Percentiles rank a stretch among this genome's conserved stretches.
phyloP scores from a whole-genome alignment of 1,140 invertebrate genomes.

The Cyphomyrmex costatus region DNA sequence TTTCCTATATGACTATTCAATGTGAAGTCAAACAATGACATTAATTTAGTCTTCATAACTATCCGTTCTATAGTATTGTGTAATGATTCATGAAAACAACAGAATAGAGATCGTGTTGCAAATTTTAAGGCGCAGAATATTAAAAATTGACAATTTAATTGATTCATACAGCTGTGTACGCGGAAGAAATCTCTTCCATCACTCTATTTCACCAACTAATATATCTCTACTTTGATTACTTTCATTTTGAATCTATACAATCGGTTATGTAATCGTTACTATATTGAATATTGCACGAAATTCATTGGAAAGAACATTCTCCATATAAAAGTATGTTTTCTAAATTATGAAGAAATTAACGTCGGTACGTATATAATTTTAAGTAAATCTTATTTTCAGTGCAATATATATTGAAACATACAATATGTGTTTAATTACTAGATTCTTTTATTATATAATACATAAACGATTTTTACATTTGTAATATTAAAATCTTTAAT shows the following conservation, averaged over 20 bases:
- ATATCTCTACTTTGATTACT: constrained; percentile 24
- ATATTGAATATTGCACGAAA: constrained; percentile 20
- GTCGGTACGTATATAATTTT: neutral
- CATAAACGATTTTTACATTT: neutral
- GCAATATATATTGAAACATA: neutral
- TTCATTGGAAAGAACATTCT: constrained; percentile 3
- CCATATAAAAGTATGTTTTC: neutral
- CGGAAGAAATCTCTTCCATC: constrained; percentile 13
- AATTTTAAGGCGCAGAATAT: constrained; percentile 31
- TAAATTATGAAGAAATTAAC: neutral
- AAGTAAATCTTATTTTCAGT: constrained; percentile 13
- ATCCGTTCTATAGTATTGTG: neutral
- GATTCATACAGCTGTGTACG: constrained; percentile 6
- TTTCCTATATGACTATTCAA: neutral
- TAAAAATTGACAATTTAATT: constrained; percentile 65
- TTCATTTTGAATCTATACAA: constrained; percentile 32
- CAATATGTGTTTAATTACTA: neutral
- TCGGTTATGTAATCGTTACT: constrained; percentile 4
- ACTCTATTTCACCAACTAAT: constrained; percentile 32
- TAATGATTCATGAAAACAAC: neutral
- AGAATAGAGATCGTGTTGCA: constrained; percentile 41
- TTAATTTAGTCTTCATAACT: constrained; percentile 43
- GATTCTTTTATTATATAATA: neutral
- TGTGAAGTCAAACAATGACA: constrained; percentile 31
- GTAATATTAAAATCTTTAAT: neutral